Evolutionary conservation across 2,113 vertebrate species (phyloP).

Genomic region (Zootoca vivipara): DNA sequence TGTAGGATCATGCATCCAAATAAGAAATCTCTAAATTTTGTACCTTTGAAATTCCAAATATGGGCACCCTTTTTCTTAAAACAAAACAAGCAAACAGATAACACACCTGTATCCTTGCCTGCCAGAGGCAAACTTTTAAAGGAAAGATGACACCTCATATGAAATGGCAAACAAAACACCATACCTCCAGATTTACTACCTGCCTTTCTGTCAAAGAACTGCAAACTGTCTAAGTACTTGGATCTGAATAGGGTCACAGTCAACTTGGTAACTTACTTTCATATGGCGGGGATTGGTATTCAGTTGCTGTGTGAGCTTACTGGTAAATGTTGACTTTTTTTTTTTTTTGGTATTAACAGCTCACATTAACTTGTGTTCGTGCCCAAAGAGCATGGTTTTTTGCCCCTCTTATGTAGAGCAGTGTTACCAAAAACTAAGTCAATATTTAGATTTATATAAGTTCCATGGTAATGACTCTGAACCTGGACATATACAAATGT

Average conservation of each 20-base stretch:
- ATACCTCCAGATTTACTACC: not conserved
- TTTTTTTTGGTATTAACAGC: no score
- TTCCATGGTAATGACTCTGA: constrained; percentile 7
- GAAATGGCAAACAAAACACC: not conserved
- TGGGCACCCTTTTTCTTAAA: no score
- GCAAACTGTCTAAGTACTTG: not conserved
- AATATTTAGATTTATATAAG: not conserved
- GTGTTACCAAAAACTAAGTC: not conserved
- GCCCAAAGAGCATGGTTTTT: not conserved
- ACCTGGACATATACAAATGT: constrained; percentile 28
- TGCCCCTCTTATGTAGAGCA: not conserved
- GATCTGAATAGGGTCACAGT: not conserved
- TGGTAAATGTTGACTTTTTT: not conserved
- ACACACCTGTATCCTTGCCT: not conserved
- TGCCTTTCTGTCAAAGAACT: not conserved
- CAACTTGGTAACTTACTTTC: not conserved
- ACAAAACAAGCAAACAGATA: no score
- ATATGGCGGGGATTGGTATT: not conserved
- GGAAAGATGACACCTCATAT: not conserved
- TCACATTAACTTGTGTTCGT: not conserved
- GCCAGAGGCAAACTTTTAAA: not conserved
- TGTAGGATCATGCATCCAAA: no score
- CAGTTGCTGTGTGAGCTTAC: not conserved
- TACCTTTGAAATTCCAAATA: no score
- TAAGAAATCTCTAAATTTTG: no score